phyloP scores from a whole-genome alignment of 2,888 invertebrate species.

The Sarcophaga subvicina region DNA sequence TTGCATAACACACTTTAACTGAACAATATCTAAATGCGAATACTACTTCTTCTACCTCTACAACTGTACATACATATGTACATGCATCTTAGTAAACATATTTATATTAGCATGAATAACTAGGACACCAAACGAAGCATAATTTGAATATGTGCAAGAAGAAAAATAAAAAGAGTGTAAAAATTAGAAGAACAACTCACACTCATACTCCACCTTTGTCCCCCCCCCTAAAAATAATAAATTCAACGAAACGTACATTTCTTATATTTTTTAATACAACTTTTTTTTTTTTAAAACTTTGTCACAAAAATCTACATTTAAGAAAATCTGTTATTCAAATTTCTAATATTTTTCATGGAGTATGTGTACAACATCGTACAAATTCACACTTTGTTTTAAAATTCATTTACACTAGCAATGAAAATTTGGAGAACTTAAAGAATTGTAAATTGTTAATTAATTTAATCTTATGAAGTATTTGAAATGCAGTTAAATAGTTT shows the following conservation, averaged over 20 bases:
- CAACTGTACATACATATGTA: conserved; percentile 22
- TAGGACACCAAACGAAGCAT: conserved; percentile 63
- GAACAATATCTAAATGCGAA: conserved; percentile 57
- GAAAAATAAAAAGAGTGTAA: not conserved
- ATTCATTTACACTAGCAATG: not conserved
- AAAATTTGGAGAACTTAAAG: not conserved
- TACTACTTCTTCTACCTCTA: not conserved
- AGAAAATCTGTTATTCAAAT: conserved; percentile 40
- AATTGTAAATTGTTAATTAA: too few relatives aligned
- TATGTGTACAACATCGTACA: not conserved
- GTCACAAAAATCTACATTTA: conserved; percentile 23
- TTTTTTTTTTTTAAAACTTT: conserved; percentile 35
- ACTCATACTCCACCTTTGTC: too few relatives aligned
- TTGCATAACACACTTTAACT: conserved; percentile 68
- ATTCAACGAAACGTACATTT: conserved; percentile 54
- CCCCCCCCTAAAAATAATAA: conserved; percentile 38
- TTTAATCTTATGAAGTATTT: too few relatives aligned
- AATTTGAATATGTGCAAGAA: conserved; percentile 49
- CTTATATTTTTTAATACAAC: conserved; percentile 1
- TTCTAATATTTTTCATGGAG: conserved; percentile 24
- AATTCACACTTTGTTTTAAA: not conserved
- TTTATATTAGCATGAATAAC: conserved; percentile 65
- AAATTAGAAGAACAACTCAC: too few relatives aligned
- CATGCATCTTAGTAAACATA: conserved; percentile 24
- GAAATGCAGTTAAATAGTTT: too few relatives aligned